Evolutionary conservation across 2,113 vertebrate species (phyloP).

Genomic region (Alces alces): DNA sequence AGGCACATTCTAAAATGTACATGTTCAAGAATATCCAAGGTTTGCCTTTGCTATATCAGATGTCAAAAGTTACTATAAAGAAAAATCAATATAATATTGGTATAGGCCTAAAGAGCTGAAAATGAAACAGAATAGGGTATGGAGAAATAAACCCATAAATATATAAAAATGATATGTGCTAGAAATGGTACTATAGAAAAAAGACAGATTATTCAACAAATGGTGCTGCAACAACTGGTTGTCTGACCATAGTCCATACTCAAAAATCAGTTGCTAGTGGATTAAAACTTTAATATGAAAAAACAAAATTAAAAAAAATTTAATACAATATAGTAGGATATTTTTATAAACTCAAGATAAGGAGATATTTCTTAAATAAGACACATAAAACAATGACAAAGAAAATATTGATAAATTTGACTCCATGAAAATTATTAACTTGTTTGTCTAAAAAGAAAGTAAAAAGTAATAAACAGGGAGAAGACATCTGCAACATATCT

Average conservation of each 20-base stretch:
- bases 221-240: neutral
- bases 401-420: neutral
- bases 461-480: neutral
- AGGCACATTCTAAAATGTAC: neutral
- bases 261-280: neutral
- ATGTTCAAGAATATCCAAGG: neutral
- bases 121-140: neutral
- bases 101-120: neutral
- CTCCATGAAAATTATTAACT: neutral
- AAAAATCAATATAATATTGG: neutral
- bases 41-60: constrained; percentile 14
- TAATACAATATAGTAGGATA: neutral
- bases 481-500: neutral
- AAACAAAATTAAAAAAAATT: neutral
- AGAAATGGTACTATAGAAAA: neutral
- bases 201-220: neutral
- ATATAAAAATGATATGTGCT: neutral
- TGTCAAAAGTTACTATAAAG: constrained; percentile 1
- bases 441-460: neutral
- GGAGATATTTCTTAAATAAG: neutral
- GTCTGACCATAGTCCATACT: neutral
- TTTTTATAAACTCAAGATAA: neutral
- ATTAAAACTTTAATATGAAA: neutral
- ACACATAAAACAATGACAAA: neutral
- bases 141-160: neutral